Conservation (phyloP, 2,113 vertebrate species). For the Amia ocellicauda region DNA sequence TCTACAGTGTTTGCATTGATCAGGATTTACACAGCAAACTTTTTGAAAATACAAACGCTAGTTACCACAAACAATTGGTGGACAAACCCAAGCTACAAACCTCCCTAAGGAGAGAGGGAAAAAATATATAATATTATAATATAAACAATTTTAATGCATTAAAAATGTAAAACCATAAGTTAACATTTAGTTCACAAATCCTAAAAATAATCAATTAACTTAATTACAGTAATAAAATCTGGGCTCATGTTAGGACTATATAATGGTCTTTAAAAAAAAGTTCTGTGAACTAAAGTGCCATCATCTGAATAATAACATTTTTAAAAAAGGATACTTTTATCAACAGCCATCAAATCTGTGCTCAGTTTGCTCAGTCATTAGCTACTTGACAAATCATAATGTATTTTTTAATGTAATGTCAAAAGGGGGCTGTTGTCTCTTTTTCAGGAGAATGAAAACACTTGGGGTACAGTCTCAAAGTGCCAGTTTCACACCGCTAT, state of each 20-base stretch:
- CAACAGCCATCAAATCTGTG: conserved; percentile 13
- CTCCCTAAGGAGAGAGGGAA: conserved; percentile 20
- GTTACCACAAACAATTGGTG: neutral
- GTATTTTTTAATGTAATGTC: no score
- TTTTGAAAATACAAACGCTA: neutral
- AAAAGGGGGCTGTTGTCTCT: no score
- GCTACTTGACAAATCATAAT: no score
- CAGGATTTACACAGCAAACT: conserved; percentile 50
- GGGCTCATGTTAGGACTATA: conserved; percentile 15
- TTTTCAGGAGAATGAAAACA: no score
- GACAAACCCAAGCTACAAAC: no score
- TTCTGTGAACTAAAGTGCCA: conserved; percentile 24
- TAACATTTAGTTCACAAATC: conserved; percentile 33
- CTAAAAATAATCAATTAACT: conserved; percentile 42
- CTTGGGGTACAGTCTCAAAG: no score
- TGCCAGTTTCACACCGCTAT: neutral
- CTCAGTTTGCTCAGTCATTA: no score
- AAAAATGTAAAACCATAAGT: conserved; percentile 49
- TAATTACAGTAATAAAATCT: conserved; percentile 35
- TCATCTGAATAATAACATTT: conserved; percentile 11
- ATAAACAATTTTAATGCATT: conserved; percentile 34
- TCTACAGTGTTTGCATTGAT: conserved; percentile 47
- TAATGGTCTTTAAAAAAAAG: conserved; percentile 33
- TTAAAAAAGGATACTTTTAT: conserved; percentile 38
- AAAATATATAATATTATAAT: conserved; percentile 37